Evolutionary conservation across 2,113 vertebrate genomes (phyloP).

Genomic region (Oryzias javanicus): DNA sequence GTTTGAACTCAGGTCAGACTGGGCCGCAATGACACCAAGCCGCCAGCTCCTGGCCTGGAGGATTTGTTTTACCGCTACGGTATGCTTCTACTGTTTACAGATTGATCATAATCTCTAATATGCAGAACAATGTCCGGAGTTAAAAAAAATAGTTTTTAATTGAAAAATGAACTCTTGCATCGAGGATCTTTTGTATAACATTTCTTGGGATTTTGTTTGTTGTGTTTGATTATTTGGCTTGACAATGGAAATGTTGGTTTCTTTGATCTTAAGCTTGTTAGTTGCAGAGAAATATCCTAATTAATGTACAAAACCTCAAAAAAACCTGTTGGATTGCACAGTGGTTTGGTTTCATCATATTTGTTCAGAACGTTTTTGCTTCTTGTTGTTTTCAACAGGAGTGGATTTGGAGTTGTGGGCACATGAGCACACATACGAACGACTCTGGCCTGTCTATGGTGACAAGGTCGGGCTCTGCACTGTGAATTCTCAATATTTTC

Average conservation of each 20-base stretch:
- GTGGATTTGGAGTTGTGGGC: constrained; percentile 88
- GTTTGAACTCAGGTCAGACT: constrained; percentile 66
- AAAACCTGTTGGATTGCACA: background rate
- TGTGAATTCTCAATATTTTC: background rate
- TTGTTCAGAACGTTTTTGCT: constrained; percentile 7
- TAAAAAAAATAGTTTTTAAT: constrained; percentile 14
- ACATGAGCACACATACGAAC: constrained; percentile 87
- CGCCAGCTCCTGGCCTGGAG: constrained; percentile 74
- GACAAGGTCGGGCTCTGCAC: constrained; percentile 76
- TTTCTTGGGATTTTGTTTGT: constrained; percentile 49
- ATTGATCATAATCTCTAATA: constrained; percentile 21
- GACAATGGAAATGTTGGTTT: constrained; percentile 17
- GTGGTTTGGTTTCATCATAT: constrained; percentile 1
- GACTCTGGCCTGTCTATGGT: constrained; percentile 86
- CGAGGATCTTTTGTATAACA: constrained; percentile 28
- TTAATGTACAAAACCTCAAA: constrained; percentile 26
- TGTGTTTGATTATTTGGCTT: constrained; percentile 29
- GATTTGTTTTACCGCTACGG: constrained; percentile 76
- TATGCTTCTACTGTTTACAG: constrained; percentile 38
- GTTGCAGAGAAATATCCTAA: constrained; percentile 22
- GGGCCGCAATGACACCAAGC: constrained; percentile 69
- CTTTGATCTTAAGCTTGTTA: constrained; percentile 25
- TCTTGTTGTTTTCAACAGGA: constrained; percentile 60
- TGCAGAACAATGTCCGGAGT: constrained; percentile 34
- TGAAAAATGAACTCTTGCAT: constrained; percentile 33